These are phyloP conservation scores for Sebastes nivosus DNA, from an alignment of 2,797 vertebrate species.

Conservation along the genomic window DNA sequence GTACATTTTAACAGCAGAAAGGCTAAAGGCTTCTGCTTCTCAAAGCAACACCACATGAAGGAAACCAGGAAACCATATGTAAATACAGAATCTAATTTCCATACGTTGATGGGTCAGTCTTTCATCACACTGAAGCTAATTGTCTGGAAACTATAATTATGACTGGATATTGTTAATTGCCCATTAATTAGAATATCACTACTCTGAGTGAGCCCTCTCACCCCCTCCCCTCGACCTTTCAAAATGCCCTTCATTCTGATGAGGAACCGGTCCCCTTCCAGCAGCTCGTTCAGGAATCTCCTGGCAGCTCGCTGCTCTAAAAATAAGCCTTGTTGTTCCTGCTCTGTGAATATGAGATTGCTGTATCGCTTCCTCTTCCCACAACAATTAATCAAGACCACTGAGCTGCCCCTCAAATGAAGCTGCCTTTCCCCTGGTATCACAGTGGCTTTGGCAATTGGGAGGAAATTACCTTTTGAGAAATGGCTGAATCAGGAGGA, in stretches of 20 bases:
- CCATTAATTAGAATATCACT: too few relatives aligned
- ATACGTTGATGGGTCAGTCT: too few relatives aligned
- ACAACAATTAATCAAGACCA: conserved; percentile 24
- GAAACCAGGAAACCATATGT: too few relatives aligned
- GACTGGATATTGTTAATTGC: too few relatives aligned
- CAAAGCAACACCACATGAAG: too few relatives aligned
- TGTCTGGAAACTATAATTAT: too few relatives aligned
- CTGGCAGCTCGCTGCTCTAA: conserved; percentile 6
- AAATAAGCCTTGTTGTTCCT: conserved; percentile 5
- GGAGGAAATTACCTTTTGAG: conserved; percentile 19
- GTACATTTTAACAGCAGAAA: too few relatives aligned
- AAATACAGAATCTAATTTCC: too few relatives aligned
- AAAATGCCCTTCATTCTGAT: background rate
- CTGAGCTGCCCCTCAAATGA: background rate
- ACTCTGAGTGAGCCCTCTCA: too few relatives aligned
- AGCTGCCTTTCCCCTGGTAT: background rate
- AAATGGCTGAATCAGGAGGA: background rate
- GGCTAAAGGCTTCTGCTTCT: too few relatives aligned
- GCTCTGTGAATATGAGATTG: background rate
- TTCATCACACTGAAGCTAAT: too few relatives aligned
- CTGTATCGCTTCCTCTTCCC: conserved; percentile 8
- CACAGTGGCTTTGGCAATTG: background rate
- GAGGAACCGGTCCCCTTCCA: background rate
- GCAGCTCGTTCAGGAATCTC: background rate
- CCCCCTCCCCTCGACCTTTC: background rate